A percentile compares a stretch with the other conserved stretches of the same genome.
Conservation (phyloP, 2,888 invertebrate genomes). For the Uropetala carovei region DNA sequence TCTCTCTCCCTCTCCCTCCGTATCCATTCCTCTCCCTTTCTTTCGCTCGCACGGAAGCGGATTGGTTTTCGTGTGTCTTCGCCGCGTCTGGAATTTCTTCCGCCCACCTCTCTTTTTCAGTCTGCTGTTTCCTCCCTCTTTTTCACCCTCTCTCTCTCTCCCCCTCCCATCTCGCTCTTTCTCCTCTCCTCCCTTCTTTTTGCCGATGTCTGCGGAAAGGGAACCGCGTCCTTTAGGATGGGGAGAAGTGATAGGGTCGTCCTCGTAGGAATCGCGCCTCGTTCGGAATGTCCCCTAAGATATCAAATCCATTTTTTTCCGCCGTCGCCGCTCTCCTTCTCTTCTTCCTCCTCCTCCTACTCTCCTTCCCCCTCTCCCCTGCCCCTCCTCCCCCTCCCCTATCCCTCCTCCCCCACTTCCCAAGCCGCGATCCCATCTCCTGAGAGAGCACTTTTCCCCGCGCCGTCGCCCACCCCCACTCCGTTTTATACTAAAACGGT, state of each 20-base stretch:
- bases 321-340: background rate
- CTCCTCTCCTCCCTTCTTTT: background rate
- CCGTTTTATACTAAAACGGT: background rate
- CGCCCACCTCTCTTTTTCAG: background rate
- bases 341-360: background rate
- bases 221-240: background rate
- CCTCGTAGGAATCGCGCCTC: constrained; percentile 10
- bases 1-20: background rate
- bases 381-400: background rate
- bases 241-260: background rate
- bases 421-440: background rate
- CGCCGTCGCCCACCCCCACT: background rate
- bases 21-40: background rate
- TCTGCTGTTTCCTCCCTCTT: background rate
- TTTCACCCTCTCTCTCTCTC: background rate
- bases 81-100: background rate
- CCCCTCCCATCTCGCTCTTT: background rate
- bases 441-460: background rate
- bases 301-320: constrained; percentile 25
- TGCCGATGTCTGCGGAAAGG: constrained; percentile 8
- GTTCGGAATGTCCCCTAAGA: constrained; percentile 28
- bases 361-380: background rate
- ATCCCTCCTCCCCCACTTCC: background rate
- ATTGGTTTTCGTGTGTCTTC: too few species aligned
- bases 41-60: background rate